Conservation (phyloP, 2,888 invertebrate genomes). For the Trichacis sp. region DNA sequence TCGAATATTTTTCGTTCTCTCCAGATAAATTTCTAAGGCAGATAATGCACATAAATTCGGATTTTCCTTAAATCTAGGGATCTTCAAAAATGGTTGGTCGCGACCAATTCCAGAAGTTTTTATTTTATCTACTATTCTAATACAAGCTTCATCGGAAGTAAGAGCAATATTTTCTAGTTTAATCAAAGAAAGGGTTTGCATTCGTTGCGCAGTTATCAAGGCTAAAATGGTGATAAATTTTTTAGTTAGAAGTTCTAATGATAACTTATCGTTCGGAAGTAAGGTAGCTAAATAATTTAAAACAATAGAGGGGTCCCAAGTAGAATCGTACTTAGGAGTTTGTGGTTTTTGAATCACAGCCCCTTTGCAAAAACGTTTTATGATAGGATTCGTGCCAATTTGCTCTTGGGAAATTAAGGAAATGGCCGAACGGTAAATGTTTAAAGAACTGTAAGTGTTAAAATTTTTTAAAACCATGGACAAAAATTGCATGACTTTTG, state of each 20-base stretch:
- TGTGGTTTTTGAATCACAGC: slow-evolving; percentile 12
- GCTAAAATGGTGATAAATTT: slow-evolving; percentile 46
- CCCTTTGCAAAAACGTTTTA: slow-evolving; percentile 22
- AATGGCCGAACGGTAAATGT: slow-evolving; percentile 12
- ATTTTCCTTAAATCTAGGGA: slow-evolving; percentile 14
- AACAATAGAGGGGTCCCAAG: slow-evolving; percentile 47
- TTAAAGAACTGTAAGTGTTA: slow-evolving; percentile 5
- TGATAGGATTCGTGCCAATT: not conserved
- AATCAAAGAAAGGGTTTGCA: slow-evolving; percentile 21
- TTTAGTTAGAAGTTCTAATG: slow-evolving; percentile 10
- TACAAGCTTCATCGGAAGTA: not conserved
- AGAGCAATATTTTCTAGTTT: slow-evolving; percentile 6
- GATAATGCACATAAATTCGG: slow-evolving; percentile 20
- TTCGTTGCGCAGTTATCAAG: slow-evolving; percentile 18
- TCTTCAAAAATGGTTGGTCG: slow-evolving; percentile 15
- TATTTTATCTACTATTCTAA: slow-evolving; percentile 14
- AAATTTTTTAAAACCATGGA: not conserved
- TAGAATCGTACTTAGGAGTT: slow-evolving; percentile 42
- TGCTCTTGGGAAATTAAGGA: not conserved
- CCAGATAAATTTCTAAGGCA: slow-evolving; percentile 2
- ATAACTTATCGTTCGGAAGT: not conserved
- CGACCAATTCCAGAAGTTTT: slow-evolving; percentile 14
- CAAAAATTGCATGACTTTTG: not conserved
- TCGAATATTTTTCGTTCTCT: not conserved
- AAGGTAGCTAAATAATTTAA: not conserved